A percentile compares a stretch with the other conserved stretches of the same genome.
phyloP scores from a whole-genome alignment of 2,797 vertebrate species.

The Benthosema pterotum region DNA sequence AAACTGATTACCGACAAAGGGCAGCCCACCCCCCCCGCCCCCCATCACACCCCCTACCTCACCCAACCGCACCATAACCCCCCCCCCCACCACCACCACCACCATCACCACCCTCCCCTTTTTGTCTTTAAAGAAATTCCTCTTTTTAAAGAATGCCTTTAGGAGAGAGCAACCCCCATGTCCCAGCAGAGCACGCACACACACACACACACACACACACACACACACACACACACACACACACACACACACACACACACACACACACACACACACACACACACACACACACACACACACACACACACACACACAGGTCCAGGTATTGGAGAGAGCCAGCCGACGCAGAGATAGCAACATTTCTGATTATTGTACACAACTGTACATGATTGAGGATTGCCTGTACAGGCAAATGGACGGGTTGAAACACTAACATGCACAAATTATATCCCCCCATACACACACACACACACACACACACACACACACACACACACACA shows the following conservation, averaged over 20 bases:
- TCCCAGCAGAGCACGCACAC: slow-evolving; percentile 53
- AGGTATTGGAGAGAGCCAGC: slow-evolving; percentile 56
- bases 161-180: slow-evolving; percentile 61
- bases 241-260: slow-evolving; percentile 22
- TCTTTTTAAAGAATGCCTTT: slow-evolving; percentile 74
- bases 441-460: neutral
- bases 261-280: slow-evolving; percentile 13
- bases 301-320: slow-evolving; percentile 19
- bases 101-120: slow-evolving; percentile 49
- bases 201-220: slow-evolving; percentile 24
- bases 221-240: slow-evolving; percentile 5
- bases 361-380: neutral
- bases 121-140: slow-evolving; percentile 81
- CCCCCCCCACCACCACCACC: slow-evolving; percentile 42
- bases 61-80: slow-evolving; percentile 59
- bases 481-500: slow-evolving; percentile 2
- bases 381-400: slow-evolving; percentile 27
- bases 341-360: slow-evolving; percentile 47
- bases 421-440: slow-evolving; percentile 37
- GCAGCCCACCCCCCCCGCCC: slow-evolving; percentile 54
- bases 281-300: slow-evolving; percentile 4
- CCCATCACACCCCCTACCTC: slow-evolving; percentile 40
- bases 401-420: slow-evolving; percentile 34
- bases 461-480: slow-evolving; percentile 7
- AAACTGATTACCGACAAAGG: slow-evolving; percentile 72